phyloP scores from a whole-genome alignment of 2,113 vertebrate species.

The Dunckerocampus dactyliophorus region DNA sequence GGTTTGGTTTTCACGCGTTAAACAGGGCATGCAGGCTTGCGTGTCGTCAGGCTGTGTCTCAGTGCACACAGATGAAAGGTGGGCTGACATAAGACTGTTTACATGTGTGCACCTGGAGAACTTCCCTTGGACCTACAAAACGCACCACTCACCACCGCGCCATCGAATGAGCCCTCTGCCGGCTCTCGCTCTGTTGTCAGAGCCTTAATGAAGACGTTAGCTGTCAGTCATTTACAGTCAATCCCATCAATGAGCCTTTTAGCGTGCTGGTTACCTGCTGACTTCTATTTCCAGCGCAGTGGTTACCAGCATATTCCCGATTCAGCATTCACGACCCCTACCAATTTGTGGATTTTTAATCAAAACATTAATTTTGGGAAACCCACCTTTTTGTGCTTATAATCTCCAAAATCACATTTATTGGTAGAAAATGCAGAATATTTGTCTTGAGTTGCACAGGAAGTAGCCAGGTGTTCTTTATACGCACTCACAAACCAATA shows the following conservation, averaged over 20 bases:
- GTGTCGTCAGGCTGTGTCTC: slow-evolving; percentile 50
- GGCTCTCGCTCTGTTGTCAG: slow-evolving; percentile 15
- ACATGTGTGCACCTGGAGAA: slow-evolving; percentile 39
- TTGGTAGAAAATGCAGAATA: too few species aligned
- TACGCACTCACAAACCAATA: too few species aligned
- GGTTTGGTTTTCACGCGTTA: slow-evolving; percentile 43
- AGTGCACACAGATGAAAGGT: slow-evolving; percentile 53
- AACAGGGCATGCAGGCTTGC: slow-evolving; percentile 35
- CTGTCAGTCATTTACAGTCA: slow-evolving; percentile 31
- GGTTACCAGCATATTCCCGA: too few species aligned
- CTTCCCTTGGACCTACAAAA: slow-evolving; percentile 14
- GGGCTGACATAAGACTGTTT: slow-evolving; percentile 58
- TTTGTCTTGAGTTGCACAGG: too few species aligned
- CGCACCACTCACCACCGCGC: neutral
- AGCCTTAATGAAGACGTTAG: slow-evolving; percentile 32
- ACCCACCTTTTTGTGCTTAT: too few species aligned
- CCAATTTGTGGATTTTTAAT: too few species aligned
- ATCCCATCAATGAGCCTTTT: too few species aligned
- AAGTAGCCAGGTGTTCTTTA: too few species aligned
- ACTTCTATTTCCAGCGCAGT: slow-evolving; percentile 15
- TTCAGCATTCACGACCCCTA: too few species aligned
- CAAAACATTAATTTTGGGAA: too few species aligned
- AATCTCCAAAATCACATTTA: too few species aligned
- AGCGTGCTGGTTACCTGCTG: slow-evolving; percentile 23
- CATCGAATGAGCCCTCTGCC: slow-evolving; percentile 13